Evolutionary conservation across 2,113 vertebrate genomes (phyloP).

Genomic region (Meriones unguiculatus): DNA sequence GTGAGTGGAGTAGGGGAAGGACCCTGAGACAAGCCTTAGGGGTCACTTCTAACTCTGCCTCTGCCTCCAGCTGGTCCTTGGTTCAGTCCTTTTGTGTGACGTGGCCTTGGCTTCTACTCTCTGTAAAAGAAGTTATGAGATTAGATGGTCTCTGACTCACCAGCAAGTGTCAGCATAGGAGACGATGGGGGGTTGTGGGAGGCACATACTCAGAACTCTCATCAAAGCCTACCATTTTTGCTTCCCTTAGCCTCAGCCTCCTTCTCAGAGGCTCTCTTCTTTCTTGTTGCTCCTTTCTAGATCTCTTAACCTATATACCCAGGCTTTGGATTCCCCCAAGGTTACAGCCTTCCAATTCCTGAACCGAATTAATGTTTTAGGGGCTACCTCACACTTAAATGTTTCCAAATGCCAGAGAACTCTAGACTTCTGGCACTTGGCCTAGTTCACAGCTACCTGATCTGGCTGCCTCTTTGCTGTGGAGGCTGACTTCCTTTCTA

Average conservation of each 20-base stretch:
- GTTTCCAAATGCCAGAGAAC: background rate
- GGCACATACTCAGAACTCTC: background rate
- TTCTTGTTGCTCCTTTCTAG: background rate
- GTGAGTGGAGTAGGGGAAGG: background rate
- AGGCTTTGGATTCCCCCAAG: background rate
- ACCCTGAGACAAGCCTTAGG: background rate
- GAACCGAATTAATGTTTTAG: background rate
- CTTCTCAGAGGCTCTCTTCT: background rate
- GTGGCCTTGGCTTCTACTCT: background rate
- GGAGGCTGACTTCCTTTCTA: background rate
- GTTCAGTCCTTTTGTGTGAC: background rate
- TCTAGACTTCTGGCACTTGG: background rate
- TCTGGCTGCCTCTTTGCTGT: background rate
- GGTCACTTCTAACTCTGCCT: background rate
- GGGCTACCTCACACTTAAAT: background rate
- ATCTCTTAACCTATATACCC: background rate
- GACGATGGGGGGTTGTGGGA: background rate
- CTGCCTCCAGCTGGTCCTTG: background rate
- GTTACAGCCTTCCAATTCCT: background rate
- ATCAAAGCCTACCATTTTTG: background rate
- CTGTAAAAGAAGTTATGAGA: background rate
- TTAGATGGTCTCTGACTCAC: background rate
- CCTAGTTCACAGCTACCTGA: background rate
- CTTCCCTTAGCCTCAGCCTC: background rate
- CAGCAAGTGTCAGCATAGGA: background rate